These are phyloP conservation scores for Taxidea taxus DNA, from an alignment of 2,113 vertebrate species.

Conservation along the genomic window DNA sequence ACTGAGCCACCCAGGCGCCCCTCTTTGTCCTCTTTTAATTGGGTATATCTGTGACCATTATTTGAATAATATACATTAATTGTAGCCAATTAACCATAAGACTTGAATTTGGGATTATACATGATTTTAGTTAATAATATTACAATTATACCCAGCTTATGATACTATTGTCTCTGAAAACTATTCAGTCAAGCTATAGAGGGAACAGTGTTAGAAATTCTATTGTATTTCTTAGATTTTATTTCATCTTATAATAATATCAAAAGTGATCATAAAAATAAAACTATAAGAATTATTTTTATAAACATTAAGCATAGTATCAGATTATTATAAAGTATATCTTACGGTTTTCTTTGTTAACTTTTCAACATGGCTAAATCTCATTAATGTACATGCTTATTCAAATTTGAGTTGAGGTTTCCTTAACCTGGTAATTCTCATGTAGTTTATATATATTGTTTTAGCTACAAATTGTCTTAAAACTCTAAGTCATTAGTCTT, in stretches of 20 bases:
- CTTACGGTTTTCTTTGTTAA: neutral
- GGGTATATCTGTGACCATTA: neutral
- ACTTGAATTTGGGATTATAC: neutral
- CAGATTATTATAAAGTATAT: neutral
- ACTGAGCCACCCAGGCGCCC: no score
- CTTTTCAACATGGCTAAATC: neutral
- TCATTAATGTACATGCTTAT: neutral
- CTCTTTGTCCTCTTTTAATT: constrained; percentile 12
- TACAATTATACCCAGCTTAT: neutral
- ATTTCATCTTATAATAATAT: neutral
- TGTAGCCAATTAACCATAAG: neutral
- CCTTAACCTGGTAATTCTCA: neutral
- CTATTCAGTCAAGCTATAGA: neutral
- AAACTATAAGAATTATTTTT: neutral
- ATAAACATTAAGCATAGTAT: neutral
- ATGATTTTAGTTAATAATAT: neutral
- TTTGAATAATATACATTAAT: neutral
- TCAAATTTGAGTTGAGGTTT: neutral
- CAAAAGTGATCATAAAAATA: neutral
- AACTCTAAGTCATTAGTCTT: neutral
- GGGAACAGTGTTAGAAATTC: neutral
- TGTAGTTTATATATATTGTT: neutral
- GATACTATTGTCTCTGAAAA: neutral
- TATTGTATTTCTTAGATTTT: neutral
- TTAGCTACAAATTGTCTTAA: neutral